These are phyloP conservation scores for Drosophila virilis DNA, from an alignment of 1,140 invertebrate species.

Conservation along the genomic window DNA sequence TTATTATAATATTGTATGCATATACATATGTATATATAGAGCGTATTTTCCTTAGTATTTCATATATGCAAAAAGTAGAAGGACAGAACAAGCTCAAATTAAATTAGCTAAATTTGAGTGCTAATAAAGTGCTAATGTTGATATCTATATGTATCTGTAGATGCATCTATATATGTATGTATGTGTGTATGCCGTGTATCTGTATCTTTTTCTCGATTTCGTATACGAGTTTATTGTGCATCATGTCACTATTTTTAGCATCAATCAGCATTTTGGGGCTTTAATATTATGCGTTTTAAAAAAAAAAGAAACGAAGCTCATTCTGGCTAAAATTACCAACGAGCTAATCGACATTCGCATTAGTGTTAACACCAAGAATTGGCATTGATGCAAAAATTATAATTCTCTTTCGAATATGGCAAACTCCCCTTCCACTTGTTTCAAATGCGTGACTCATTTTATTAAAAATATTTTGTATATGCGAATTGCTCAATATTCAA, in stretches of 20 bases:
- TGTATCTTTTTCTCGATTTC: not conserved
- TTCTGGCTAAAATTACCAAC: not conserved
- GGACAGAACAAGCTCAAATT: not conserved
- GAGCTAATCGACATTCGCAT: not conserved
- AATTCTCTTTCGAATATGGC: not conserved
- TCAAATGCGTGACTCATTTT: not conserved
- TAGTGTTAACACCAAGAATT: not conserved
- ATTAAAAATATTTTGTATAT: not conserved
- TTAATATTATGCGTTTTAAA: not conserved
- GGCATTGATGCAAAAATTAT: too few relatives aligned
- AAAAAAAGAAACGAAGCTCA: not conserved
- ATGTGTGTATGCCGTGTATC: not conserved
- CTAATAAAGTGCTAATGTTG: conserved; percentile 5
- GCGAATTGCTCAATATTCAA: not conserved
- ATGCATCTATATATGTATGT: not conserved
- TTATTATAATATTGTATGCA: not conserved
- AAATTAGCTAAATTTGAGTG: conserved; percentile 2
- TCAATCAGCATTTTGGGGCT: not conserved
- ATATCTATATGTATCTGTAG: not conserved
- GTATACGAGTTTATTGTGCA: not conserved
- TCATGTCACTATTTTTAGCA: conserved; percentile 2
- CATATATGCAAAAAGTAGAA: too few relatives aligned
- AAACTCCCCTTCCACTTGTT: not conserved
- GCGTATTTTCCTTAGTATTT: too few relatives aligned
- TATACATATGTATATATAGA: too few relatives aligned